Base-by-base conservation (phyloP, 92 coral and sea anemone species). In the Pocillopora grandis region DNA sequence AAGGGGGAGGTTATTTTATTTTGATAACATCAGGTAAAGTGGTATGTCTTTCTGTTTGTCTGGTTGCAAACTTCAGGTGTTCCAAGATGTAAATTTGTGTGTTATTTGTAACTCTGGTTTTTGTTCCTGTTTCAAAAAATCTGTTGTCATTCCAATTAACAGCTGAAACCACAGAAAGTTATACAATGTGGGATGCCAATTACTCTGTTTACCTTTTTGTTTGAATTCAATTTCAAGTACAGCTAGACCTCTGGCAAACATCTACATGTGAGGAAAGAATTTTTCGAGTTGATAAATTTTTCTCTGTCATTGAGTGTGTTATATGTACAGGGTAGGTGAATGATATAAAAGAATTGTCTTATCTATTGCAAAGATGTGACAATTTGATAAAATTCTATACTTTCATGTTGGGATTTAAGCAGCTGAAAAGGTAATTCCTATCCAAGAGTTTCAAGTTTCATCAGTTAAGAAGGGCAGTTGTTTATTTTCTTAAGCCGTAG, bases 221-320 rank as follows among this genome's bases (percentile, higher is more conserved):
- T 83, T 69, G 83, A 85, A 82, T 85, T 89, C 79, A 85, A 85
- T 85, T 89, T 84, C 66, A 52, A 78, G 77, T 76, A 79, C 71
- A 64, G 71, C 71, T 37, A 77, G 81, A 62, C 36, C 42, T 63
- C 57, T 37, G 15, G 67, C 49, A 15, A 60, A 58, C 23, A 58
- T 10, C 5, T 19, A 31, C 14, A 70, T 35, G 1, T 10, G 42
- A n/a, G 42, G 71, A 62, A 61, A 77, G 11, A 35, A 62, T 59
- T 77, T 77, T 31, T 62, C 35, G 0, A 62, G 70, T 14, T 31
- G 55, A 62, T 77, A 20, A 15, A 8, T 56, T 23, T 58, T n/a
- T 16, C 42, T 9, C 31, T 23, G n/a, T 76, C 42, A 62, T 58
- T 58, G 19, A 75, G n/a, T 57, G 65, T 58, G 58, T 17, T 60